These are phyloP conservation scores for Melitaea athalia DNA, from an alignment of 2,888 invertebrate species.

Conservation along the genomic window DNA sequence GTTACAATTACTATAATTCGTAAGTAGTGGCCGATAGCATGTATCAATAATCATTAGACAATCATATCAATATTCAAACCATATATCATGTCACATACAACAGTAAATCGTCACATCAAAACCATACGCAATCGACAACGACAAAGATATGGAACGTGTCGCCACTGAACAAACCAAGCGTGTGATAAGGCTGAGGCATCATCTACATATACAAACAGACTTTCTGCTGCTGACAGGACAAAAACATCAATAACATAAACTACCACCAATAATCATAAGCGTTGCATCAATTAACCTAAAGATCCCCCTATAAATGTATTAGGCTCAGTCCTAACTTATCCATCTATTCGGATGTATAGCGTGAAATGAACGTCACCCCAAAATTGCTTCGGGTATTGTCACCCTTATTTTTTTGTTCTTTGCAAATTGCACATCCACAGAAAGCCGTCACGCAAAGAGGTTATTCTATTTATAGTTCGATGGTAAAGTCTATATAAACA, in stretches of 20 bases:
- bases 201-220: constrained; percentile 65
- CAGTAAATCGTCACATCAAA: constrained; percentile 46
- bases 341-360: constrained; percentile 54
- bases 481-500: constrained; percentile 29
- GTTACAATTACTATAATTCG: background rate
- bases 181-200: constrained; percentile 71
- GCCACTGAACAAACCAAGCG: constrained; percentile 67
- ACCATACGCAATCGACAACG: constrained; percentile 54
- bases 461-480: constrained; percentile 23
- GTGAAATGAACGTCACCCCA: constrained; percentile 59
- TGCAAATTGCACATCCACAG: constrained; percentile 51
- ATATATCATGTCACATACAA: constrained; percentile 14
- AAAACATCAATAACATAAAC: constrained; percentile 60
- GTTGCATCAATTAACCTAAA: constrained; percentile 42
- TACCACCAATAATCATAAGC: constrained; percentile 40
- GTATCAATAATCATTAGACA: constrained; percentile 13
- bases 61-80: constrained; percentile 11
- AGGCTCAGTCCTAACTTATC: constrained; percentile 56
- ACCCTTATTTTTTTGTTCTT: constrained; percentile 61
- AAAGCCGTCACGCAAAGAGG: constrained; percentile 35
- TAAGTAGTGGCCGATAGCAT: constrained; percentile 9
- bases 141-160: constrained; percentile 63
- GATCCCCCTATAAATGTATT: constrained; percentile 50
- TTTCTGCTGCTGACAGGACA: constrained; percentile 57
- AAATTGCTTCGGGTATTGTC: constrained; percentile 54